Evolutionary conservation across 92 coral and sea anemone genomes (phyloP).

Genomic region (Porites rus): DNA sequence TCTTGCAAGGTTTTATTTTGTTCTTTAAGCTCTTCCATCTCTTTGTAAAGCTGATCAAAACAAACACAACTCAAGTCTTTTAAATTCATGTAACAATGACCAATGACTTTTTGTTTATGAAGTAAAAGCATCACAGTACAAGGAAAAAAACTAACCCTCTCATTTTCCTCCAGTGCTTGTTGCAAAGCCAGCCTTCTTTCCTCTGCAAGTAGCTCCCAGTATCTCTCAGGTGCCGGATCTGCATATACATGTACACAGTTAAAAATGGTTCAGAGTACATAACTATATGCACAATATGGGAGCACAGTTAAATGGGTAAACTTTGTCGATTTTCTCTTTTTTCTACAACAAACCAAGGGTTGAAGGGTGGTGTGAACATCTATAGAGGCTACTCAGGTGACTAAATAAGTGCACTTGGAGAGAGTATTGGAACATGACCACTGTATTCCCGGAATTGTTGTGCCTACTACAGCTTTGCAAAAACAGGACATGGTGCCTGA

Average conservation of each 20-base stretch:
- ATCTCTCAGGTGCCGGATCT: constrained; percentile 91
- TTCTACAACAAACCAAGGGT: too few species aligned
- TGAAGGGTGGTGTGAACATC: too few species aligned
- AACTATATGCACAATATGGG: too few species aligned
- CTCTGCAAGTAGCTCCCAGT: constrained; percentile 97
- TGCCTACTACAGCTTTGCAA: too few species aligned
- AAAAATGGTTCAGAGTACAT: too few species aligned
- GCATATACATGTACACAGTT: not conserved
- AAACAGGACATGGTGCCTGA: too few species aligned
- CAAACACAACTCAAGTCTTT: not conserved
- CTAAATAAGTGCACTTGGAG: too few species aligned
- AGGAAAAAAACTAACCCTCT: constrained; percentile 58
- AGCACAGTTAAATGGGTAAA: too few species aligned
- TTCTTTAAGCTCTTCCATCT: constrained; percentile 80
- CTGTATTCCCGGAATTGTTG: too few species aligned
- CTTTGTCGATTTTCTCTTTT: too few species aligned
- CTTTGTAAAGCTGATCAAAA: constrained; percentile 73
- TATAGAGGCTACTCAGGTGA: too few species aligned
- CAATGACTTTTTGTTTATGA: not conserved
- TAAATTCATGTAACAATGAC: not conserved
- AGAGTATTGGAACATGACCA: too few species aligned
- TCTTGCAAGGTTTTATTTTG: constrained; percentile 80
- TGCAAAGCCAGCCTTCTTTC: constrained; percentile 92
- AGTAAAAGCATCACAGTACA: not conserved
- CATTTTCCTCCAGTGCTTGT: constrained; percentile 91